These are phyloP conservation scores for Pyrocephalus nanus DNA, from an alignment of 2,797 vertebrate species.

Conservation along the genomic window DNA sequence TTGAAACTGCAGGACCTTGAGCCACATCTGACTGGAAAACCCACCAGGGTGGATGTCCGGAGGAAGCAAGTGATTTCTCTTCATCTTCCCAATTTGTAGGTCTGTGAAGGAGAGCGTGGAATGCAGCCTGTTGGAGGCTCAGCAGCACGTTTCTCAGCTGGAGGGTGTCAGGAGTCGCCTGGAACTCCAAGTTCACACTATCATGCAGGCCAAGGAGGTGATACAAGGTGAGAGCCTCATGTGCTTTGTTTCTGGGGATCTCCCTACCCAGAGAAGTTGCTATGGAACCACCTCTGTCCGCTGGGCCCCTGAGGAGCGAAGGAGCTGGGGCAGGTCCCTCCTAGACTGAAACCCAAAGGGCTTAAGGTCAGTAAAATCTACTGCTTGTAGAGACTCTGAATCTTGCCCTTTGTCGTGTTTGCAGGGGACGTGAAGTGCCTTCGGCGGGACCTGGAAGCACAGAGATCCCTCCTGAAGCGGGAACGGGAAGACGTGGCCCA, in stretches of 20 bases:
- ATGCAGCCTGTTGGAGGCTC: conserved; percentile 75
- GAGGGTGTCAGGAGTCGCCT: conserved; percentile 79
- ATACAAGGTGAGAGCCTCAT: conserved; percentile 77
- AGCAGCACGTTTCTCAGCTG: conserved; percentile 74
- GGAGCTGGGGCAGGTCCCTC: neutral
- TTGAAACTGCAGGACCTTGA: neutral
- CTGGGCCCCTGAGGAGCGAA: neutral
- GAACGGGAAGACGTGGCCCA: too few relatives aligned
- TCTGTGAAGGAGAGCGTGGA: conserved; percentile 17
- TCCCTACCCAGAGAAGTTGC: neutral
- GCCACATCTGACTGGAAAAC: neutral
- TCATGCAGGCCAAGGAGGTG: conserved; percentile 79
- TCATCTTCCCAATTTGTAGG: conserved; percentile 25
- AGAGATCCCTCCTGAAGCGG: too few relatives aligned
- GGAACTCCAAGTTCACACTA: conserved; percentile 69
- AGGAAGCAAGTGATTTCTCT: neutral
- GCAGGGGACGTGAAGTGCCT: conserved; percentile 84
- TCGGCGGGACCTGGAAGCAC: conserved; percentile 75
- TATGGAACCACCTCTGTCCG: neutral
- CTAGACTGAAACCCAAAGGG: neutral
- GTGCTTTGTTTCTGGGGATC: neutral
- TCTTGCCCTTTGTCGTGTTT: neutral
- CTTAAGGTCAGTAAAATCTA: neutral
- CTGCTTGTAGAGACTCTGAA: neutral
- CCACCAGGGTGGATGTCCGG: neutral